phyloP scores from a whole-genome alignment of 2,888 invertebrate genomes.

The Cecidostiba fungosa region DNA sequence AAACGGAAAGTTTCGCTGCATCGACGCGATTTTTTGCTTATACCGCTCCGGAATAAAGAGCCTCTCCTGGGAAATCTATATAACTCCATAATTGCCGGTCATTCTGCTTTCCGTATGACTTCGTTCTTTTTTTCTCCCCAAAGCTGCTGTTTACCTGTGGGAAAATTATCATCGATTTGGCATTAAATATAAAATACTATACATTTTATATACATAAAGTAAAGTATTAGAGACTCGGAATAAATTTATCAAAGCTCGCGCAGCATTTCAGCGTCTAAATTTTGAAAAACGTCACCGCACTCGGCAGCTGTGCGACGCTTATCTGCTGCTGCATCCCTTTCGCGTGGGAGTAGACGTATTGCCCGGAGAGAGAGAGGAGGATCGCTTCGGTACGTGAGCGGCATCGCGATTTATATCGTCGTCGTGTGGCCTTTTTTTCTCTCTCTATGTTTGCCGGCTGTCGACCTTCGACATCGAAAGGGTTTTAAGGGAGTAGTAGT shows the following conservation, averaged over 20 bases:
- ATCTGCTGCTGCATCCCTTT: constrained; percentile 4
- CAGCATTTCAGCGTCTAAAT: background rate
- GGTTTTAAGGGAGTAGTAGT: constrained; percentile 5
- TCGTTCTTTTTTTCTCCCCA: background rate
- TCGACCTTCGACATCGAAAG: constrained; percentile 46
- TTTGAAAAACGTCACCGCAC: background rate
- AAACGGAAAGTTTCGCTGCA: constrained; percentile 18
- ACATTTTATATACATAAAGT: too few species aligned
- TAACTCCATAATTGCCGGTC: background rate
- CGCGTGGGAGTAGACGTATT: constrained; percentile 45
- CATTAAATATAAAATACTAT: too few species aligned
- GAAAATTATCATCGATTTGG: too few species aligned
- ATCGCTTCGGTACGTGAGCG: constrained; percentile 29
- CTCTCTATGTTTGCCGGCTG: background rate
- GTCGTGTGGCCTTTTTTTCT: background rate
- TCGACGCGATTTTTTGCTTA: constrained; percentile 29
- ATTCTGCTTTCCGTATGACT: background rate
- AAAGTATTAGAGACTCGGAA: too few species aligned
- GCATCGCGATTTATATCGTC: constrained; percentile 29
- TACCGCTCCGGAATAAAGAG: background rate
- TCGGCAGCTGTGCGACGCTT: background rate
- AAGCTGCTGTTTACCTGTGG: background rate
- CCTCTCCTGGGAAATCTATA: constrained; percentile 3
- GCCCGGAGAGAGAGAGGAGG: background rate
- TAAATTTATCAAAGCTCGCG: too few species aligned